Percentiles rank a stretch among this genome's conserved stretches.
phyloP scores from a whole-genome alignment of 2,797 vertebrate genomes.

The Hemibagrus guttatus region DNA sequence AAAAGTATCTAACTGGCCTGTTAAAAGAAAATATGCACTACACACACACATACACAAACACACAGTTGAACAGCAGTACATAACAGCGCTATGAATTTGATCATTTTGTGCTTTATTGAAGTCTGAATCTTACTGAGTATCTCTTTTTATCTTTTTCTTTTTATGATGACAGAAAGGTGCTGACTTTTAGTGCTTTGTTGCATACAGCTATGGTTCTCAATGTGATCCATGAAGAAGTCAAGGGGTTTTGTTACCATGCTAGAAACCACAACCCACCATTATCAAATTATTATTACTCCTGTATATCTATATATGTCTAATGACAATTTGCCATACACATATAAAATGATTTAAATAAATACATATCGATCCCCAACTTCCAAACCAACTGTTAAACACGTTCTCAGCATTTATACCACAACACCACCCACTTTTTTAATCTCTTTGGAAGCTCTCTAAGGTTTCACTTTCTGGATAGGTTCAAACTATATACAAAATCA shows the following conservation, averaged over 20 bases:
- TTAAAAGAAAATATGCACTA: constrained; percentile 41
- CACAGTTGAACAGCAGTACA: constrained; percentile 41
- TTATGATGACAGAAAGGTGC: neutral
- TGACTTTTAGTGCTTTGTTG: neutral
- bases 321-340: neutral
- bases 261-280: neutral
- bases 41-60: constrained; percentile 47
- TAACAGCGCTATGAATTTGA: constrained; percentile 59
- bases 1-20: constrained; percentile 39
- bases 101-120: constrained; percentile 19
- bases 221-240: neutral
- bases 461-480: neutral
- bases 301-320: neutral
- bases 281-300: neutral
- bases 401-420: neutral
- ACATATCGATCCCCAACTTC: neutral
- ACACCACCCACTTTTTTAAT: neutral
- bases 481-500: neutral
- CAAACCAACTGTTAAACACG: neutral
- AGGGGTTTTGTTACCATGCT: neutral
- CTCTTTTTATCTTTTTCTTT: neutral
- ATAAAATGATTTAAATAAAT: neutral
- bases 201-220: neutral
- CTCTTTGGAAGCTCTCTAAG: neutral
- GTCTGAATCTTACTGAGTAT: neutral